Evolutionary conservation across 1,140 invertebrate genomes (phyloP).

Genomic region (Portunus trituberculatus): DNA sequence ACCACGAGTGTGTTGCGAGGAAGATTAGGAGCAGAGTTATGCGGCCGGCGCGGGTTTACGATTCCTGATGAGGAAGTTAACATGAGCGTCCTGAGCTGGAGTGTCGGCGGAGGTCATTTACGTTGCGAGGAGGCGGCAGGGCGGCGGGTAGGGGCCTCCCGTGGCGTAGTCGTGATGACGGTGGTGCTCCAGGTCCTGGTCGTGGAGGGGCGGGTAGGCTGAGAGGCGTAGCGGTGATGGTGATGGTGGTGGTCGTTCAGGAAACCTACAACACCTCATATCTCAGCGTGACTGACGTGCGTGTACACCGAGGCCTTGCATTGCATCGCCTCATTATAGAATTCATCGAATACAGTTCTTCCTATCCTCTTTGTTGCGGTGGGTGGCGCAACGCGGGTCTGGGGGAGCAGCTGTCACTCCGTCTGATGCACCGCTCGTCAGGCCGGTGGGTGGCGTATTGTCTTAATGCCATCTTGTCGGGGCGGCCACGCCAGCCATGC

Average conservation of each 20-base stretch:
- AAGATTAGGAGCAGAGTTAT: background rate
- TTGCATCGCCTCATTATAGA: background rate
- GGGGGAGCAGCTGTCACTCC: slow-evolving; percentile 58
- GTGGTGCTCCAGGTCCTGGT: background rate
- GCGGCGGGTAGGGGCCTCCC: background rate
- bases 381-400: background rate
- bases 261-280: background rate
- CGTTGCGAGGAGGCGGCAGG: background rate
- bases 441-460: slow-evolving; percentile 72
- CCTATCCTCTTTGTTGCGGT: background rate
- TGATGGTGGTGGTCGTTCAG: background rate
- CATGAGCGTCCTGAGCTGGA: background rate
- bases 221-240: background rate
- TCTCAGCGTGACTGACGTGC: background rate
- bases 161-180: slow-evolving; percentile 34
- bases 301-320: background rate
- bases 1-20: slow-evolving; percentile 17
- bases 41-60: background rate
- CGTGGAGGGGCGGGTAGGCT: background rate
- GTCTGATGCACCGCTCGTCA: slow-evolving; percentile 55
- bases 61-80: slow-evolving; percentile 22
- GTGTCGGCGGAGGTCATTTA: background rate
- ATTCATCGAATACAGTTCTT: background rate
- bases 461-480: slow-evolving; percentile 71
- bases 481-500: slow-evolving; percentile 41